Conservation (phyloP, 2,888 invertebrate species). For the Nasonia oneida region DNA sequence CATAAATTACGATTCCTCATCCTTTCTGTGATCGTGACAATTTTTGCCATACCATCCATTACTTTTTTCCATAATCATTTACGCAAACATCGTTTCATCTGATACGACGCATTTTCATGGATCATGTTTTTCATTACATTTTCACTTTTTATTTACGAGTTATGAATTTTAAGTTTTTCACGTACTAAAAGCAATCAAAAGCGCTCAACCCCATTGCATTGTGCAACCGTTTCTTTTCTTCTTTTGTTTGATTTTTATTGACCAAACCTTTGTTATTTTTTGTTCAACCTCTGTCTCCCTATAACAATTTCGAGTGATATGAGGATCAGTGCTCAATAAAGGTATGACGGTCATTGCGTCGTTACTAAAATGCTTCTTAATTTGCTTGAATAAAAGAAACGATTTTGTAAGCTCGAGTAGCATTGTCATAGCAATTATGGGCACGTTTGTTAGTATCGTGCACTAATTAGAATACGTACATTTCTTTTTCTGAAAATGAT, state of each 20-base stretch:
- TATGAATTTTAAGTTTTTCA: constrained; percentile 34
- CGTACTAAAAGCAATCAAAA: constrained; percentile 18
- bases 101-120: constrained; percentile 70
- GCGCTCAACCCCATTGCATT: constrained; percentile 28
- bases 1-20: constrained; percentile 75
- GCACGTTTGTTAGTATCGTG: not conserved
- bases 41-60: constrained; percentile 69
- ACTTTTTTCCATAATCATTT: constrained; percentile 68
- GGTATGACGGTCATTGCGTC: constrained; percentile 67
- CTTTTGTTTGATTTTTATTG: constrained; percentile 50
- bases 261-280: constrained; percentile 47
- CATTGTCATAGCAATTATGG: constrained; percentile 25
- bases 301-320: constrained; percentile 59
- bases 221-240: constrained; percentile 32
- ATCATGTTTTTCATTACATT: constrained; percentile 39
- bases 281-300: constrained; percentile 59
- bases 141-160: constrained; percentile 46
- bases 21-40: constrained; percentile 70
- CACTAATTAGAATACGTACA: not conserved
- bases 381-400: constrained; percentile 44
- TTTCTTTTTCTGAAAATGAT: constrained; percentile 14
- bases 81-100: constrained; percentile 74
- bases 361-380: constrained; percentile 56
- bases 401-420: constrained; percentile 2
- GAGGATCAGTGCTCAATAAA: constrained; percentile 66